Percentiles rank a stretch among this genome's conserved stretches.
Evolutionary conservation across 2,797 vertebrate genomes (phyloP).

Genomic region (Micromesistius poutassou): DNA sequence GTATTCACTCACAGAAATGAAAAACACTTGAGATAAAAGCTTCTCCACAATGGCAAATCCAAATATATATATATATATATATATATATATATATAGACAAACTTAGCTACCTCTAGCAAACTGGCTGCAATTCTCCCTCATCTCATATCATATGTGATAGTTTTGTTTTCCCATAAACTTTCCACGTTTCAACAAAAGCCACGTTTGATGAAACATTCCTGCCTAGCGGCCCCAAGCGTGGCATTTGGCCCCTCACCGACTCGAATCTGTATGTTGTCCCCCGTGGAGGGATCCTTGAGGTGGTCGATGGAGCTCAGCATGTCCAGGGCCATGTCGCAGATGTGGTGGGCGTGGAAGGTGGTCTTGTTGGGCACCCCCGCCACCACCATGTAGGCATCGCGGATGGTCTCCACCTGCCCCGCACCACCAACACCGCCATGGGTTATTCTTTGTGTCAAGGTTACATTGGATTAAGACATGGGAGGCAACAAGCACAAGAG

Average conservation of each 20-base stretch:
- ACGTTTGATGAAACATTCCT: background rate
- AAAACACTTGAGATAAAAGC: background rate
- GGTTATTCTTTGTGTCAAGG: background rate
- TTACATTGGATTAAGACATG: background rate
- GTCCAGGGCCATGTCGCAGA: slow-evolving; percentile 76
- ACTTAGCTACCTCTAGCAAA: background rate
- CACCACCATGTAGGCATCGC: slow-evolving; percentile 78
- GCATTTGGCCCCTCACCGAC: slow-evolving; percentile 58
- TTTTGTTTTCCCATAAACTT: background rate
- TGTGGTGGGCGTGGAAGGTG: slow-evolving; percentile 76
- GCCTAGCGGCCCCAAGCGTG: background rate
- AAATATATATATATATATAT: no score
- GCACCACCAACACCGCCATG: background rate
- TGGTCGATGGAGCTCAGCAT: slow-evolving; percentile 78
- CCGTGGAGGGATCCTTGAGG: slow-evolving; percentile 74
- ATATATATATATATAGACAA: background rate
- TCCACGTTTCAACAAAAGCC: background rate
- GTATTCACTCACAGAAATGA: background rate
- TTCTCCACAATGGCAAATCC: background rate
- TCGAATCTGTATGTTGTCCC: slow-evolving; percentile 76
- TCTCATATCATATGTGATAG: background rate
- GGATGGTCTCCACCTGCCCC: slow-evolving; percentile 73
- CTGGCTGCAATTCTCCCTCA: background rate
- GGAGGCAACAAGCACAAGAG: background rate
- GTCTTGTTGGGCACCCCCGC: slow-evolving; percentile 77